Base-by-base conservation (phyloP, 2,888 invertebrate species). In the Eurytoma californica region DNA sequence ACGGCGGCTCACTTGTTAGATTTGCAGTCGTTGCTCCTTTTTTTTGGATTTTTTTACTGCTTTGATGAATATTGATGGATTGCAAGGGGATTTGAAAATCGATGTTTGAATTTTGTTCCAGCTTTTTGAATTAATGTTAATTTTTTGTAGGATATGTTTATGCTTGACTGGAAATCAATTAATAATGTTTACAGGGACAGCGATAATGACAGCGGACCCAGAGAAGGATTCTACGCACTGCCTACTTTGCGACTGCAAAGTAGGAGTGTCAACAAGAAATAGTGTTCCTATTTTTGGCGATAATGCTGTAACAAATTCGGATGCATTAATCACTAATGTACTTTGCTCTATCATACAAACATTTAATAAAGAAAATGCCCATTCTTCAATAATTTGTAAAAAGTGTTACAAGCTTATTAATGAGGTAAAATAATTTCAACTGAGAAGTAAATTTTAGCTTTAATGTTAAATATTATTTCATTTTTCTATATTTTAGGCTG, bases 321-420 rank as follows among this genome's bases (percentile, higher is more conserved):
- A 91, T 13, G 90, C 89, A 79, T 87, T 89, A 14, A 87, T 91
- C 16, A 84, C 88, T 24, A 88, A 90, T 68, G 88, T 91, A 13
- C 90, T 93, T 81, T 90, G 90, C 68, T 87, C 90, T 66, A 88
- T 93, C 18, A 85, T 93, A 30, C 91, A 92, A 67, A 90, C 88
- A 75, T 90, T 95, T 0, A 90, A 88, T 9, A 91, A 92, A 83
- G 91, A 92, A 1, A 89, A 87, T 57, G 91, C 91, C 0, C 93
- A 94, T 80, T 92, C 93, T 0, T 90, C 90, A 67, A 88, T 93
- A 20, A 86, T 95, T 3, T 95, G 95, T 87, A 94, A 93, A 86
- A 94, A 94, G 84, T 95, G 95, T 87, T 93, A 91, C 83, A 93
- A 93, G 85, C 86, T 92, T 9, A 92, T 94, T 68, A 90, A 92